Conservation (phyloP, 2,113 vertebrate species). For the Anguilla rostrata region DNA sequence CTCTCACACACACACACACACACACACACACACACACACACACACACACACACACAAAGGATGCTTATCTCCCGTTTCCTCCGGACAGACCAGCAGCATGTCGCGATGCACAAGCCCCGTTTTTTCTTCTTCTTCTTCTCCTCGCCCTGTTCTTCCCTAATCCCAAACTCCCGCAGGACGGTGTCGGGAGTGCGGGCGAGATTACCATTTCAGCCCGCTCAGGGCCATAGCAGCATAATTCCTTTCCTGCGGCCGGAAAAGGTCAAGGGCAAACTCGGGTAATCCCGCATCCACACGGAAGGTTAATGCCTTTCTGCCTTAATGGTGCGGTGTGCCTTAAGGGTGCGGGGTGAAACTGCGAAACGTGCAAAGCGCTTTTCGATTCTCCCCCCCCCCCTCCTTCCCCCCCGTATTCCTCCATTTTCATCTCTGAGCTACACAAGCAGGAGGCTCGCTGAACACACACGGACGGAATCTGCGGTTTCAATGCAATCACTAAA, state of each 20-base stretch:
- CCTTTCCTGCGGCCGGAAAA: not conserved
- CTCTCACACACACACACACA: too few relatives aligned
- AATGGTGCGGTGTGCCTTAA: not conserved
- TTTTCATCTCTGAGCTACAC: not conserved
- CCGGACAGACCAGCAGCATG: not conserved
- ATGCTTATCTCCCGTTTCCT: not conserved
- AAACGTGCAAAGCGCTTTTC: not conserved
- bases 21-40: too few relatives aligned
- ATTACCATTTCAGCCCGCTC: not conserved
- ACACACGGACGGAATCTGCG: too few relatives aligned
- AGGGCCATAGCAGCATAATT: not conserved
- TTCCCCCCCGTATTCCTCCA: not conserved
- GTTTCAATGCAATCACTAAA: not conserved
- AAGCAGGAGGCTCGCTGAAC: not conserved
- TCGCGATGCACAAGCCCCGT: too few relatives aligned
- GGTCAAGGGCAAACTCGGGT: not conserved
- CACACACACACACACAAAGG: not conserved
- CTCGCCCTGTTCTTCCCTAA: not conserved
- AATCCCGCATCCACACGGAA: not conserved
- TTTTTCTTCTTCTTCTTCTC: not conserved
- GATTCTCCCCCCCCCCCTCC: not conserved
- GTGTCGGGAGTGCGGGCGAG: not conserved
- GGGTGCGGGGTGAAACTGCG: not conserved
- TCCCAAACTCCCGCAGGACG: not conserved
- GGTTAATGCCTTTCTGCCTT: not conserved